Percentiles rank a stretch among this genome's conserved stretches.
Conservation (phyloP, 2,113 vertebrate species). For the Xiphophorus couchianus region DNA sequence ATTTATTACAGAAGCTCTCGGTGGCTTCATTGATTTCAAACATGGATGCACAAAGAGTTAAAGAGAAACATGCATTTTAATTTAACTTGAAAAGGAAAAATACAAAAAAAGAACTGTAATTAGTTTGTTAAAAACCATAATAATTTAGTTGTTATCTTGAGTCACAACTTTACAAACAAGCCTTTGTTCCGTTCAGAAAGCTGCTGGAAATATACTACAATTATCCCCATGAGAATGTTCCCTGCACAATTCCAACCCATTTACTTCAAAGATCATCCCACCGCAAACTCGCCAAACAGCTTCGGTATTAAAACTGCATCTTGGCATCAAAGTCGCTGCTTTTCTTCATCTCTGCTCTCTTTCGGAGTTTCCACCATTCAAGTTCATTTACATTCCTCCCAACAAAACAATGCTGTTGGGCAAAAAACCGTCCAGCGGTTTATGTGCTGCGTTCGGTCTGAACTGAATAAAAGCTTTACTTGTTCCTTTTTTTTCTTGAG, state of each 20-base stretch:
- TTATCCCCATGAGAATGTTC: conserved; percentile 54
- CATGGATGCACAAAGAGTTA: background rate
- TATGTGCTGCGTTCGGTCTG: conserved; percentile 20
- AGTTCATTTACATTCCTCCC: conserved; percentile 42
- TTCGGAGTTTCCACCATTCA: conserved; percentile 42
- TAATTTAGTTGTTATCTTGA: conserved; percentile 45
- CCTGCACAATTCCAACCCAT: conserved; percentile 45
- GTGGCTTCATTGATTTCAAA: background rate
- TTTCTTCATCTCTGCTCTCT: conserved; percentile 19
- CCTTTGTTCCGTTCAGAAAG: conserved; percentile 52
- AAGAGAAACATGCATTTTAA: conserved; percentile 16
- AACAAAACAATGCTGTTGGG: conserved; percentile 24
- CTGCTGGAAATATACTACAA: conserved; percentile 55
- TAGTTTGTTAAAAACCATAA: conserved; percentile 33
- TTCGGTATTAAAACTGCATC: conserved; percentile 44
- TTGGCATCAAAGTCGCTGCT: conserved; percentile 22
- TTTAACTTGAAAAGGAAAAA: conserved; percentile 17
- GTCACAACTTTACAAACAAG: conserved; percentile 53
- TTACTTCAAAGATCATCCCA: conserved; percentile 60
- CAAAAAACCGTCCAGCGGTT: conserved; percentile 10
- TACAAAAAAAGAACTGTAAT: conserved; percentile 7
- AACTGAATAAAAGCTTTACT: conserved; percentile 37
- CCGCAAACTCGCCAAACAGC: conserved; percentile 46
- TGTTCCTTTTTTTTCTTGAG: conserved; percentile 2
- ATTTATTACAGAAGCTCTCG: background rate